Evolutionary conservation across 2,888 invertebrate genomes (phyloP).

Genomic region (Drosophila recens): DNA sequence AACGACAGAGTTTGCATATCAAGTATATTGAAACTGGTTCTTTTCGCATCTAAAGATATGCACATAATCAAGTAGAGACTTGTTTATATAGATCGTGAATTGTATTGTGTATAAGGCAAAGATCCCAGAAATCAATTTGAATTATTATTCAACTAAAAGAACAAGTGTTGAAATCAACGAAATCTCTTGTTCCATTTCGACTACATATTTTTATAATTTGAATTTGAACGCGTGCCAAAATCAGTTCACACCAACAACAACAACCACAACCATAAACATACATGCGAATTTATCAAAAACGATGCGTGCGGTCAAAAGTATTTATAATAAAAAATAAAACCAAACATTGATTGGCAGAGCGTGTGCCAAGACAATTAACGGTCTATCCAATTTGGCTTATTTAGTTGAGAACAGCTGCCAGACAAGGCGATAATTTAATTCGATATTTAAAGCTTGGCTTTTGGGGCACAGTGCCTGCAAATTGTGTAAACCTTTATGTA

Average conservation of each 20-base stretch:
- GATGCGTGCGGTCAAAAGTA: conserved; percentile 24
- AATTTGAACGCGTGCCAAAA: conserved; percentile 67
- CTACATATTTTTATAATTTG: conserved; percentile 46
- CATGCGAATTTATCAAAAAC: conserved; percentile 4
- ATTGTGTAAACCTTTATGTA: conserved; percentile 39
- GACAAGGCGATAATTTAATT: conserved; percentile 32
- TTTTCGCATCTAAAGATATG: conserved; percentile 19
- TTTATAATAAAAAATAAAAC: conserved; percentile 9
- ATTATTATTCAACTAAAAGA: conserved; percentile 24
- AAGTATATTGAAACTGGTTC: conserved; percentile 57
- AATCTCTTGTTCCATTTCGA: conserved; percentile 18
- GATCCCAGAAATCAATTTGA: conserved; percentile 11
- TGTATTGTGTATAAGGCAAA: conserved; percentile 8
- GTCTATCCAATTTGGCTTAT: conserved; percentile 8
- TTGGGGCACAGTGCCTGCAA: conserved; percentile 29
- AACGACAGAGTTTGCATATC: conserved; percentile 47
- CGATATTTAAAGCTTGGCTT: conserved; percentile 31
- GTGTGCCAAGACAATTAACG: conserved; percentile 48
- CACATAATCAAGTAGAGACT: conserved; percentile 28
- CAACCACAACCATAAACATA: too few relatives aligned
- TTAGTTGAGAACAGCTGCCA: conserved; percentile 4
- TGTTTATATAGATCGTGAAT: conserved; percentile 7
- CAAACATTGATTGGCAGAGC: conserved; percentile 19
- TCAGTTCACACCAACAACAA: not conserved
- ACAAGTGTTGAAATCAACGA: conserved; percentile 28